phyloP scores from a whole-genome alignment of 2,797 vertebrate species.

The Cygnus olor region DNA sequence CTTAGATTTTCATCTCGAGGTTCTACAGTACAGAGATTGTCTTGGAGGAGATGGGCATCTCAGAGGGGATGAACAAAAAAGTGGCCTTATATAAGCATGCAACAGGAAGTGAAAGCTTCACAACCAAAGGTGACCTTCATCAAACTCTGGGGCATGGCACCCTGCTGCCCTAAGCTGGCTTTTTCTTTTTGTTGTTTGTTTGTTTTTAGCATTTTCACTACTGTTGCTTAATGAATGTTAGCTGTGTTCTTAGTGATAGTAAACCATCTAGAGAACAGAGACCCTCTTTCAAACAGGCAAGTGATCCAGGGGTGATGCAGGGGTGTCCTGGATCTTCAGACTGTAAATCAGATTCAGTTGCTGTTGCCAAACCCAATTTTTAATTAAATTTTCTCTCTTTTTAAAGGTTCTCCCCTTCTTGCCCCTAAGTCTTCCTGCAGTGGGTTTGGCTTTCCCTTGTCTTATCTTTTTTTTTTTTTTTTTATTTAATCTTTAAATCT shows the following conservation, averaged over 20 bases:
- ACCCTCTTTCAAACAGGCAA: background rate
- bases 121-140: background rate
- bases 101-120: background rate
- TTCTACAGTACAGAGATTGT: background rate
- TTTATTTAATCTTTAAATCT: background rate
- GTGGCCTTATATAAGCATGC: fast-evolving
- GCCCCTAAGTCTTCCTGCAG: background rate
- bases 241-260: background rate
- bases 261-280: background rate
- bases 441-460: background rate
- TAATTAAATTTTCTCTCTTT: background rate
- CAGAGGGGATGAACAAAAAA: background rate
- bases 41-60: background rate
- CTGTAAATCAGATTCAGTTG: background rate
- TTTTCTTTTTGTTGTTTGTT: background rate
- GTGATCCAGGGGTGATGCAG: background rate
- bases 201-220: background rate
- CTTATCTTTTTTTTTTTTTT: too few relatives aligned
- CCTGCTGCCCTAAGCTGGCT: fast-evolving
- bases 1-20: background rate
- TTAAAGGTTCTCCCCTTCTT: background rate
- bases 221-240: background rate
- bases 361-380: background rate
- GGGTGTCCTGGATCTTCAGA: background rate
- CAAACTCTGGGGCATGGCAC: background rate